Base-by-base conservation (phyloP, 1,140 invertebrate genomes). In the Saccostrea glomerata region DNA sequence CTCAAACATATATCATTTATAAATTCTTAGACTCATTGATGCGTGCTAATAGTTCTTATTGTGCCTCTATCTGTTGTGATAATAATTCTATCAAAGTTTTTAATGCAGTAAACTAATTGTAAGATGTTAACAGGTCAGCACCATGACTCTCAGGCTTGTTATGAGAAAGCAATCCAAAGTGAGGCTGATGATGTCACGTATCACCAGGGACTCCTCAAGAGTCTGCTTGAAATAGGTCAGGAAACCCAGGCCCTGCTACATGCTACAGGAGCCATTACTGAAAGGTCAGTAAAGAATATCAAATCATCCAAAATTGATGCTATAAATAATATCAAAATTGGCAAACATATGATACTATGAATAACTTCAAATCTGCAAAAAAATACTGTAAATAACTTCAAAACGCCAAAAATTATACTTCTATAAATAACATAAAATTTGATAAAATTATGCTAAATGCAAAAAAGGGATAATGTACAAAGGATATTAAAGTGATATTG, bases 141-240 rank as follows among this genome's bases (percentile, higher is more conserved):
- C 88, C 95, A 95, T 89, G 96, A 96, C 92, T 96, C 96, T 2
- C 93, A 96, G 70, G 94, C 95, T n/a, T 96, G 96, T 91, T 96
- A 96, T 93, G 96, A 96, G 86, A 93, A 95, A 85, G 94, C 95
- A 2, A 94, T 95, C 36, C 93, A 95, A 90, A 85, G 90, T 47
- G 93, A 95, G 73, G 94, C 95, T 13, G 91, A 94, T 73, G 93
- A 95, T 60, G 86, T 95, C 55, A 91, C 90, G 3, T 92, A 94
- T 63, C 94, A 96, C 89, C 92, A 95, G 89, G 95, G 95, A 2
- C 92, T 96, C n/a, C 88, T 96, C 15, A 92, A 94, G 54, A 96
- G 95, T 91, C 94, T 96, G 66, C 92, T 96, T 86, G 95, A 94
- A 56, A 93, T 96, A 40, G 96, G 96, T 89, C 95, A 96, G 88